phyloP scores from a whole-genome alignment of 2,888 invertebrate genomes.

The Ashinkailepas kermadecensis region DNA sequence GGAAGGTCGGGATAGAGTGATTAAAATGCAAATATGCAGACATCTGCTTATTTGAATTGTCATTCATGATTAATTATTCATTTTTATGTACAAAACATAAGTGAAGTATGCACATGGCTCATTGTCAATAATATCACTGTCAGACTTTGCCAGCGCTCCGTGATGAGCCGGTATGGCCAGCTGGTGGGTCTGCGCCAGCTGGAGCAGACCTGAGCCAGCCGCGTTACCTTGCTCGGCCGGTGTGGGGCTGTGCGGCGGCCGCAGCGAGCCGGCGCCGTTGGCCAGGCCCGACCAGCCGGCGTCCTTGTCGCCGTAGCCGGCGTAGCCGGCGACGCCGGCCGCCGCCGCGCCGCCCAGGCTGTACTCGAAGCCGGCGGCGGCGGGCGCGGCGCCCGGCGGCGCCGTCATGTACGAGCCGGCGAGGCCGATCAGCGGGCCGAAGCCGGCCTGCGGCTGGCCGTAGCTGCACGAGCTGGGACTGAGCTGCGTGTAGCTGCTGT shows the following conservation, averaged over 20 bases:
- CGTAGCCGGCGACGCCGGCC: neutral
- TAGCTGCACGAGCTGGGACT: constrained; percentile 30
- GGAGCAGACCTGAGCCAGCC: too few relatives aligned
- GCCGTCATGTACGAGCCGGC: constrained; percentile 32
- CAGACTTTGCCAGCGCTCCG: too few relatives aligned
- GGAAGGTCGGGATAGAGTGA: too few relatives aligned
- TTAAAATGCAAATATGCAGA: too few relatives aligned
- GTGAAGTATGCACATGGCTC: too few relatives aligned
- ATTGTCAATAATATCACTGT: too few relatives aligned
- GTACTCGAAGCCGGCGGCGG: constrained; percentile 32
- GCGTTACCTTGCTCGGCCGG: constrained; percentile 3
- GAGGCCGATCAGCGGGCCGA: constrained; percentile 29
- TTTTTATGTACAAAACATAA: too few relatives aligned
- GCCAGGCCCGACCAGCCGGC: neutral
- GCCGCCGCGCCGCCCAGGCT: constrained; percentile 30
- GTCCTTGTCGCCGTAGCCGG: constrained; percentile 16
- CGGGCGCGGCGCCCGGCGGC: constrained; percentile 31
- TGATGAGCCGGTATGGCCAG: too few relatives aligned
- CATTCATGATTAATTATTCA: too few relatives aligned
- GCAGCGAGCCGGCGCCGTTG: neutral
- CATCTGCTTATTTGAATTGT: too few relatives aligned
- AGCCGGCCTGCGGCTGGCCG: constrained; percentile 31
- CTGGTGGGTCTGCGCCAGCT: too few relatives aligned
- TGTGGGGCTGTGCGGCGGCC: constrained; percentile 12
- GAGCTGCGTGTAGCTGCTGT: constrained; percentile 28